Percentiles rank a stretch among this genome's conserved stretches.
phyloP scores from a whole-genome alignment of 1,140 invertebrate genomes.

The Cylas formicarius region DNA sequence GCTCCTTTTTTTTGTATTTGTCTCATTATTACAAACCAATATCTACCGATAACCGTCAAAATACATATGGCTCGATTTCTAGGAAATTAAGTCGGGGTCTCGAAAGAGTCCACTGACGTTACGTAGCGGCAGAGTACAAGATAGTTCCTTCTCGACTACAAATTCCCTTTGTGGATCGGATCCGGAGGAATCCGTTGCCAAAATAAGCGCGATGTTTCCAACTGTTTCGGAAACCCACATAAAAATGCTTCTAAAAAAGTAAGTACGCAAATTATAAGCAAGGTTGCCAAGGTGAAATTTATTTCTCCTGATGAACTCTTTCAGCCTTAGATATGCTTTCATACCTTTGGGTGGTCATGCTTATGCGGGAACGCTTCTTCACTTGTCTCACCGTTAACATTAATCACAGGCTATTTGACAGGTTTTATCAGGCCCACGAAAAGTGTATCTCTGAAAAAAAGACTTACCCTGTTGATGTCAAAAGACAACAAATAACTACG shows the following conservation, averaged over 20 bases:
- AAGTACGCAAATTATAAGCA: slow-evolving; percentile 45
- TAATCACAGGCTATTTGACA: no score
- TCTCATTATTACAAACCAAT: no score
- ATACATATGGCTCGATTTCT: no score
- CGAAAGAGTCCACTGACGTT: slow-evolving; percentile 40
- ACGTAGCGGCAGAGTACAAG: slow-evolving; percentile 53
- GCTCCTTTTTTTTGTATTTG: no score
- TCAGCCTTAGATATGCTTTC: neutral
- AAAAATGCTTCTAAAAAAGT: slow-evolving; percentile 80
- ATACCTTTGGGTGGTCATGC: neutral
- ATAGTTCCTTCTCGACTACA: slow-evolving; percentile 53
- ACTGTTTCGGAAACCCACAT: slow-evolving; percentile 85
- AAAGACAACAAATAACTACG: no score
- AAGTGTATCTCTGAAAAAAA: no score
- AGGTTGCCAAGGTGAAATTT: neutral
- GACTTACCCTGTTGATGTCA: no score
- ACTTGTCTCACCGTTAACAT: no score
- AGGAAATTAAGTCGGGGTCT: slow-evolving; percentile 36
- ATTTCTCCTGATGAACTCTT: neutral
- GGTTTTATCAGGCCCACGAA: no score
- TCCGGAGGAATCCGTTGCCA: slow-evolving; percentile 64
- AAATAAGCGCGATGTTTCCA: slow-evolving; percentile 85
- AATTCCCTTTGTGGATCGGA: slow-evolving; percentile 42
- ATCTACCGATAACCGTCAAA: no score
- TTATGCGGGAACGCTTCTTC: neutral